A percentile compares a stretch with the other conserved stretches of the same genome.
These are phyloP conservation scores for Drosophila helvetica DNA, from an alignment of 2,888 invertebrate genomes.

Conservation along the genomic window DNA sequence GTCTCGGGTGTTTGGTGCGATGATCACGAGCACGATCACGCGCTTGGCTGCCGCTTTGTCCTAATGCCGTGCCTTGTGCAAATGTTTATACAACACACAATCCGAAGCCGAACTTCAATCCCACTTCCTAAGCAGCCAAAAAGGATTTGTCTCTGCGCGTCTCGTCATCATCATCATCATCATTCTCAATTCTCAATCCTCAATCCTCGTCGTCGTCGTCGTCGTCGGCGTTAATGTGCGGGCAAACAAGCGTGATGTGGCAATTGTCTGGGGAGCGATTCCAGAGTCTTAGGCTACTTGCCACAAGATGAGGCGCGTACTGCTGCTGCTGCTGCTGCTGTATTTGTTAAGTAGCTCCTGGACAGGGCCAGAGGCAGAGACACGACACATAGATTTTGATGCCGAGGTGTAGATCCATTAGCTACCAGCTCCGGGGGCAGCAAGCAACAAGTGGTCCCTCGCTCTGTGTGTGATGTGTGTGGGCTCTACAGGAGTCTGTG, in stretches of 20 bases:
- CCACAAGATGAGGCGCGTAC: background rate
- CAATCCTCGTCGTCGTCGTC: constrained; percentile 25
- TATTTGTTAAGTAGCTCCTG: constrained; percentile 60
- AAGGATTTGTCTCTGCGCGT: constrained; percentile 69
- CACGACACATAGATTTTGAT: constrained; percentile 5
- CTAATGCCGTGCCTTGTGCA: constrained; percentile 66
- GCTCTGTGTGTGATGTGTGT: constrained; percentile 4
- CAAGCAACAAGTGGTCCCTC: constrained; percentile 14
- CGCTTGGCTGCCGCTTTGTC: constrained; percentile 63
- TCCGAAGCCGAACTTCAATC: constrained; percentile 50
- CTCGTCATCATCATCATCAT: constrained; percentile 44
- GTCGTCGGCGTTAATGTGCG: constrained; percentile 72
- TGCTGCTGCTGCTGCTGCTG: constrained; percentile 21
- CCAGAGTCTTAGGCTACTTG: background rate
- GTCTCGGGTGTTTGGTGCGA: constrained; percentile 55
- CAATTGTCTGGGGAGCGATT: constrained; percentile 70
- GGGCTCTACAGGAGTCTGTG: constrained; percentile 1
- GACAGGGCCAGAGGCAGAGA: constrained; percentile 3
- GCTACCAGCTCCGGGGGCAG: constrained; percentile 53
- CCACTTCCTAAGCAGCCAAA: constrained; percentile 68
- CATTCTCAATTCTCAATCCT: constrained; percentile 18
- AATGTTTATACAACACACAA: constrained; percentile 71
- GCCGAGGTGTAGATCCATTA: constrained; percentile 75
- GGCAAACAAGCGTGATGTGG: constrained; percentile 78
- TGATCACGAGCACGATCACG: constrained; percentile 79